Base-by-base conservation (phyloP, 30 jellyfish, hydroid and myxozoan species). In the Mastigias papua region DNA sequence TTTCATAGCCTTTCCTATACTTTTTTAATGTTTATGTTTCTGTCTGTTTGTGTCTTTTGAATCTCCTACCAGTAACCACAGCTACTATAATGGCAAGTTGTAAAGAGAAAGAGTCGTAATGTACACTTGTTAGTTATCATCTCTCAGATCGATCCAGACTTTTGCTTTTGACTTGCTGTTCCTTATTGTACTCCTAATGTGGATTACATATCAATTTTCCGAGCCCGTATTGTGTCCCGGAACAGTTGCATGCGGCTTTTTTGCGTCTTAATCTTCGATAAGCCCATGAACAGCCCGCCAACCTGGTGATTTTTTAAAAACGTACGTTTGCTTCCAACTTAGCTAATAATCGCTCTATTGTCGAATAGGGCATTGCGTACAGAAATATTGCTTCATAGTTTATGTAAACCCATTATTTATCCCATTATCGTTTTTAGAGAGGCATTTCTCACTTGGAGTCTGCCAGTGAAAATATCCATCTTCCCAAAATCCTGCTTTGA, bases 131-230 rank as follows among this genome's bases (percentile, higher is more conserved):
- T 58, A 58, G 3, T 8, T 63, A 63, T 2, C 37, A 63, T 63
- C 74, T 42, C 23, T 63, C 0, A 17, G n/a, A 63, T 25, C 74
- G 74, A 63, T 42, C 74, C 69, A 57, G 69, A 57, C 30, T 23
- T 57, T 57, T 0, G 30, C 69, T 17, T 57, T 23, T 57, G 69
- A 23, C 11, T n/a, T 20, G 10, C 26, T 28, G 29, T 20, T 58
- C 7, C 70, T 58, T 16, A 46, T 46, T 46, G 8, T 46, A 46
- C 8, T 16, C 60, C 16, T 4, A 8, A 20, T 58, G 7, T 8
- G 29, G 70, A 58, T 58, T n/a, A 58, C 29, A 58, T 58, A 58
- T 25, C 74, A 63, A 10, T 20, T 25, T 63, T 13, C 1, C 19
- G 46, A 63, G 74, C 26, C 23, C 37, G 6, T 25, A 8, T 25